phyloP scores from a whole-genome alignment of 1,140 invertebrate species.

The Thaumetopoea pityocampa region DNA sequence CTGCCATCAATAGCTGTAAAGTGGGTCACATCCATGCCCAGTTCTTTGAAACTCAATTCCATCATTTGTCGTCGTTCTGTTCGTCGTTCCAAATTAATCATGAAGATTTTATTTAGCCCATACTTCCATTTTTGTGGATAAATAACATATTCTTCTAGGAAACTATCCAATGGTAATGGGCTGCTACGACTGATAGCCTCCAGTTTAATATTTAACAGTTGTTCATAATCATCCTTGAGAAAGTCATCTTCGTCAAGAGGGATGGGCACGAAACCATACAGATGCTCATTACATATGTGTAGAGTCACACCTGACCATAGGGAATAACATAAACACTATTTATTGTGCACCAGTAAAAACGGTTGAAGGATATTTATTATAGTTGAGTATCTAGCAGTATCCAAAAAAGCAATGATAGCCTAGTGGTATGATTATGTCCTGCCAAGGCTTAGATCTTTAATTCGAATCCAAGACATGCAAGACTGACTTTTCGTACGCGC shows the following conservation, averaged over 20 bases:
- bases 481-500: no score
- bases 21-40: conserved; percentile 86
- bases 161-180: conserved; percentile 50
- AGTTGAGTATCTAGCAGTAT: no score
- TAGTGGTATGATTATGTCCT: no score
- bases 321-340: conserved; percentile 4
- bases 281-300: conserved; percentile 87
- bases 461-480: no score
- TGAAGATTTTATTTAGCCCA: conserved; percentile 87
- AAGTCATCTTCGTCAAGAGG: conserved; percentile 85
- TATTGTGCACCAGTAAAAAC: not conserved
- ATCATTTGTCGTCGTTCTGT: conserved; percentile 88
- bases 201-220: conserved; percentile 87
- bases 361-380: no score
- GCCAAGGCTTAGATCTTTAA: no score
- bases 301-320: conserved; percentile 82
- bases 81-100: conserved; percentile 93
- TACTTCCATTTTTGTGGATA: conserved; percentile 78
- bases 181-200: conserved; percentile 44
- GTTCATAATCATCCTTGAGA: conserved; percentile 81
- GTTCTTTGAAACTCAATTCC: conserved; percentile 84
- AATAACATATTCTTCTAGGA: conserved; percentile 69
- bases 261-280: conserved; percentile 89
- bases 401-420: no score
- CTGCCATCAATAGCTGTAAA: conserved; percentile 93